Percentiles rank a stretch among this genome's conserved stretches.
phyloP scores from a whole-genome alignment of 2,888 invertebrate genomes.

The Pandemis heparana region DNA sequence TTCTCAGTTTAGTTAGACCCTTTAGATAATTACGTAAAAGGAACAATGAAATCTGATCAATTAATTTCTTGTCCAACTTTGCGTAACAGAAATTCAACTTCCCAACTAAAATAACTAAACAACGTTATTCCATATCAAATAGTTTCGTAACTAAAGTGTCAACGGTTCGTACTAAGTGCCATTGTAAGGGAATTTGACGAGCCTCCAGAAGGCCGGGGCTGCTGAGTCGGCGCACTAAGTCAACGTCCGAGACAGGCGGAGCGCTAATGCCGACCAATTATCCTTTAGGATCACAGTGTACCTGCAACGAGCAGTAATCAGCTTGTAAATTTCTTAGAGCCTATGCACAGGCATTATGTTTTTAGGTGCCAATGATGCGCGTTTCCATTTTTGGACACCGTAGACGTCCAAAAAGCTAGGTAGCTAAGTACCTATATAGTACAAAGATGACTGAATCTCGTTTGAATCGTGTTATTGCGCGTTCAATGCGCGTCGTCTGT shows the following conservation, averaged over 20 bases:
- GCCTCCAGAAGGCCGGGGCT: slow-evolving; percentile 25
- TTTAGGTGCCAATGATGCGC: too few relatives aligned
- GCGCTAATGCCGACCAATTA: slow-evolving; percentile 47
- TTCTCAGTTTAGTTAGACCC: too few relatives aligned
- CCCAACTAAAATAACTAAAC: background rate
- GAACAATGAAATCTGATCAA: background rate
- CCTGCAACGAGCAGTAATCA: background rate
- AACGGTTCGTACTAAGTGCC: slow-evolving; percentile 28
- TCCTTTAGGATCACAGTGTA: slow-evolving; percentile 33
- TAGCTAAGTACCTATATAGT: too few relatives aligned
- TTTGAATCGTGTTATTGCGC: too few relatives aligned
- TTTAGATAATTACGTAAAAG: too few relatives aligned
- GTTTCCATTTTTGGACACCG: too few relatives aligned
- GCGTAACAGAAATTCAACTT: background rate
- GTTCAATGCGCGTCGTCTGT: too few relatives aligned
- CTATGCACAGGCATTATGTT: too few relatives aligned
- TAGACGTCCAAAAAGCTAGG: too few relatives aligned
- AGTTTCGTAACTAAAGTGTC: slow-evolving; percentile 31
- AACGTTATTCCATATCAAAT: slow-evolving; percentile 20
- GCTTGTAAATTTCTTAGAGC: too few relatives aligned
- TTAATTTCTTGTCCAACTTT: background rate
- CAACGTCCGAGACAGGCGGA: slow-evolving; percentile 53
- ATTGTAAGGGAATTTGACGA: slow-evolving; percentile 40
- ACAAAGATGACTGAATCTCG: too few relatives aligned
- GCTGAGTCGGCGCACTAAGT: slow-evolving; percentile 54